These are phyloP conservation scores for Lynx canadensis DNA, from an alignment of 2,113 vertebrate genomes.

Conservation along the genomic window DNA sequence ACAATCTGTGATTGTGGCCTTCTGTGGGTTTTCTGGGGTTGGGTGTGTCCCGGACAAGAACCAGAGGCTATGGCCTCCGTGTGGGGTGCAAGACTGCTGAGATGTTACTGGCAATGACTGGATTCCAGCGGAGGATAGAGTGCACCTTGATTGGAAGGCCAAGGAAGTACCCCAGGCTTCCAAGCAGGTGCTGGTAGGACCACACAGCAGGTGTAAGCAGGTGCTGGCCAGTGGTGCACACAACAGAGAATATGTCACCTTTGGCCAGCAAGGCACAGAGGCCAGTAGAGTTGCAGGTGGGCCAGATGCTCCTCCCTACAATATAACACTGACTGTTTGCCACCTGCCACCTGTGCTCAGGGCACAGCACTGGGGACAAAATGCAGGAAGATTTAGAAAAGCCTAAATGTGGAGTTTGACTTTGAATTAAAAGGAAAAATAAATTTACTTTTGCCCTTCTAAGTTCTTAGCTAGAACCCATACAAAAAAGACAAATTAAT, in stretches of 20 bases:
- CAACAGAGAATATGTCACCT: neutral
- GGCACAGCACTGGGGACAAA: neutral
- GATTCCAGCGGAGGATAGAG: neutral
- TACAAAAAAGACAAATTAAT: neutral
- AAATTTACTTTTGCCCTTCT: neutral
- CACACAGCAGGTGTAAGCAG: neutral
- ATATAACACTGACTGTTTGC: neutral
- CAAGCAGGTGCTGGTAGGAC: too few relatives aligned
- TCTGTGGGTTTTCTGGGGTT: neutral
- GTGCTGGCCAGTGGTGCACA: neutral
- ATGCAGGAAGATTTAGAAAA: neutral
- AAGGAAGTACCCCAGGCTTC: neutral
- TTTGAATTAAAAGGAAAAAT: neutral
- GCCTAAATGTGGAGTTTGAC: neutral
- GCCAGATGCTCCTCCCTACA: neutral
- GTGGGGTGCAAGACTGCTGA: neutral
- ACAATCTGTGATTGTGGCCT: neutral
- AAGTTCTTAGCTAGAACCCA: neutral
- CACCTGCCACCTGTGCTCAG: neutral
- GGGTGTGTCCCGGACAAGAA: neutral
- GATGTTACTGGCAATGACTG: neutral
- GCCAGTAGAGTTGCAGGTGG: neutral
- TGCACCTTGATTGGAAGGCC: accelerated
- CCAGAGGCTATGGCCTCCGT: neutral
- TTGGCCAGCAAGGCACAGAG: neutral